These are phyloP conservation scores for Cepaea nemoralis DNA, from an alignment of 1,140 invertebrate genomes.

Conservation along the genomic window DNA sequence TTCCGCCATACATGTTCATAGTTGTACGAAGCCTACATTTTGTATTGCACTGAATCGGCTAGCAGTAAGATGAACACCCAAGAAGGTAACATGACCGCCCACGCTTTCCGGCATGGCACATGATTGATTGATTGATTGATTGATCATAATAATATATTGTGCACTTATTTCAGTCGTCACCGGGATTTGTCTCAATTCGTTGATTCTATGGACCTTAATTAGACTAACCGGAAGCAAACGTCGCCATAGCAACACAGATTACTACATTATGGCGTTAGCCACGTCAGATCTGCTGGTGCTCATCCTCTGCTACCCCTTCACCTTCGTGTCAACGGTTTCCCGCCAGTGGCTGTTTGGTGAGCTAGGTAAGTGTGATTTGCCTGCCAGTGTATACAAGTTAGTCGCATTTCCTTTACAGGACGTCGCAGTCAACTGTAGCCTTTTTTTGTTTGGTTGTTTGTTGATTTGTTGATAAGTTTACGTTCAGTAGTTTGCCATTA, in stretches of 20 bases:
- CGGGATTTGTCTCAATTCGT: neutral
- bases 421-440: too few relatives aligned
- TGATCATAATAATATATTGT: too few relatives aligned
- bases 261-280: constrained; percentile 28
- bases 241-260: constrained; percentile 4
- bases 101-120: too few relatives aligned
- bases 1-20: too few relatives aligned
- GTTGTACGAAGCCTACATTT: too few relatives aligned
- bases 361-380: neutral
- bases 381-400: neutral
- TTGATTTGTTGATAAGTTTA: too few relatives aligned
- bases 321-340: constrained; percentile 17
- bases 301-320: constrained; percentile 4
- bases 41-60: too few relatives aligned
- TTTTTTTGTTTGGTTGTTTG: neutral
- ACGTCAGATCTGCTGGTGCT: constrained; percentile 6
- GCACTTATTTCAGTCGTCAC: neutral
- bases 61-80: too few relatives aligned
- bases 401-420: too few relatives aligned
- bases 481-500: too few relatives aligned
- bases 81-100: too few relatives aligned
- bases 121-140: too few relatives aligned
- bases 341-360: constrained; percentile 26
- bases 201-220: neutral
- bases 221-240: neutral